These are phyloP conservation scores for Leptinotarsa defecta DNA, from an alignment of 1,140 invertebrate genomes.

Conservation along the genomic window DNA sequence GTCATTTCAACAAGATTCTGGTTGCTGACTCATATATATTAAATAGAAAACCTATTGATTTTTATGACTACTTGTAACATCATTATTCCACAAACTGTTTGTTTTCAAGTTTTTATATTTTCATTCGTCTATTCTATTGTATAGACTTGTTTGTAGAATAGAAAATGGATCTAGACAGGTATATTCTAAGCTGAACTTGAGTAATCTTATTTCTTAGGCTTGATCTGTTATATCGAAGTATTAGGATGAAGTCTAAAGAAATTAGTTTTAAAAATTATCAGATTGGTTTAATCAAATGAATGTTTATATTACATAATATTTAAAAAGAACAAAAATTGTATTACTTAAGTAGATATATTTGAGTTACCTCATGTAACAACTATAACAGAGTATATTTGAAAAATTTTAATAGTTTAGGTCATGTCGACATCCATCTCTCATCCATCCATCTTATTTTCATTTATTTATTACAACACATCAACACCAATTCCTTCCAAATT, in stretches of 20 bases:
- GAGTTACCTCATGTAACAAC: slow-evolving; percentile 24
- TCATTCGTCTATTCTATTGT: slow-evolving; percentile 1
- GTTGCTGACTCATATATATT: not conserved
- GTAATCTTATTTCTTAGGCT: slow-evolving; percentile 11
- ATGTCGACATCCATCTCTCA: slow-evolving; percentile 3
- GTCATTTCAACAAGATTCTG: not conserved
- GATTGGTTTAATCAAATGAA: slow-evolving; percentile 21
- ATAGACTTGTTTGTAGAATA: slow-evolving; percentile 6
- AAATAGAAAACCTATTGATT: not conserved
- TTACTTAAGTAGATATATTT: slow-evolving; percentile 30
- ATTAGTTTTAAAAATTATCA: slow-evolving; percentile 13
- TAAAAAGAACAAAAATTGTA: slow-evolving; percentile 15
- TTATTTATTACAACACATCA: slow-evolving; percentile 19
- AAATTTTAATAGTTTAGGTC: slow-evolving; percentile 24
- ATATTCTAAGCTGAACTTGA: not conserved
- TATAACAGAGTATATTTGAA: slow-evolving; percentile 21
- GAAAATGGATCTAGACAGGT: slow-evolving; percentile 2
- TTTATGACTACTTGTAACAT: not conserved
- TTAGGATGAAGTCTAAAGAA: slow-evolving; percentile 14
- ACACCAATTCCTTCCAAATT: slow-evolving; percentile 24
- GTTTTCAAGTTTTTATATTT: not conserved
- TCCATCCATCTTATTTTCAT: slow-evolving; percentile 14
- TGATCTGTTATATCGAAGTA: not conserved
- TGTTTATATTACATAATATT: slow-evolving; percentile 19
- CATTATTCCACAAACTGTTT: not conserved